Conservation (phyloP, 2,797 vertebrate genomes). For the Megaceryle alcyon region DNA sequence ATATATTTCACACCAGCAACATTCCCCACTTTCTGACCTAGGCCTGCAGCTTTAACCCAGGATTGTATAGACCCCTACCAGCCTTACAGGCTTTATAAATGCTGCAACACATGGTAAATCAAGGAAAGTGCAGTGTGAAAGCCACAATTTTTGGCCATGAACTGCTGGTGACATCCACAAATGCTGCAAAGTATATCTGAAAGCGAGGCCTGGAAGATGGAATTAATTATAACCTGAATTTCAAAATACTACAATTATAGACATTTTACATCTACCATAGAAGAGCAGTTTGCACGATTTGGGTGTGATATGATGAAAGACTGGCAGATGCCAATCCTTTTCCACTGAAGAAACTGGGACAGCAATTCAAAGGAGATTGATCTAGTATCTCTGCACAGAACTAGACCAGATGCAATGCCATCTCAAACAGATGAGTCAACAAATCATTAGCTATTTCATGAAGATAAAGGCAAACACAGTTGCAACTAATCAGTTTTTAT, state of each 20-base stretch:
- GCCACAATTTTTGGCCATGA: background rate
- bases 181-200: background rate
- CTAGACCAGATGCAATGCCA: background rate
- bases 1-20: fast-evolving
- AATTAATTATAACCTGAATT: background rate
- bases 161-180: background rate
- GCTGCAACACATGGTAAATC: background rate
- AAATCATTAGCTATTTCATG: background rate
- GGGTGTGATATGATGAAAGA: background rate
- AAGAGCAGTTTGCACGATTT: background rate
- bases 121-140: background rate
- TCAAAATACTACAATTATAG: background rate
- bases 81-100: background rate
- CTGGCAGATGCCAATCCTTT: background rate
- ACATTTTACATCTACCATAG: background rate
- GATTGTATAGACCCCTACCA: background rate
- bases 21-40: background rate
- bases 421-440: background rate
- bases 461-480: background rate
- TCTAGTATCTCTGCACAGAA: background rate
- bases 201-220: background rate
- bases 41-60: background rate
- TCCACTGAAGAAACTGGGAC: constrained; percentile 7
- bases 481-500: background rate
- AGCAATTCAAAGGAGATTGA: background rate